Conservation (phyloP, 1,140 invertebrate genomes). For the Drosophila asahinai region DNA sequence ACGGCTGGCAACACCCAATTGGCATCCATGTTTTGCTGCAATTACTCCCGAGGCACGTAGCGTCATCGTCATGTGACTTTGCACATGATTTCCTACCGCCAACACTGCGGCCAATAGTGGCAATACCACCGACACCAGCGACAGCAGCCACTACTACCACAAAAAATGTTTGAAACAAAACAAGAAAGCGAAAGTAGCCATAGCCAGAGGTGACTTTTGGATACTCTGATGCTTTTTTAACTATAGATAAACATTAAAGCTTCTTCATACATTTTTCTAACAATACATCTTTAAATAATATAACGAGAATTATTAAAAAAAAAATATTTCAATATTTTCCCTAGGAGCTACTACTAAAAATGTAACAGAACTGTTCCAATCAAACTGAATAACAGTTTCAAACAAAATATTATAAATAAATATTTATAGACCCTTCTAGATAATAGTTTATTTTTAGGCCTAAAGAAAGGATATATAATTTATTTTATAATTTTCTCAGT, state of each 20-base stretch:
- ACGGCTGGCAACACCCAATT: conserved; percentile 33
- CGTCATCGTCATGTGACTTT: conserved; percentile 77
- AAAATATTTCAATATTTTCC: too few relatives aligned
- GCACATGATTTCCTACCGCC: conserved; percentile 81
- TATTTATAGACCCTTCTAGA: too few relatives aligned
- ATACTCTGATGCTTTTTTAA: conserved; percentile 17
- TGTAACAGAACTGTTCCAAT: too few relatives aligned
- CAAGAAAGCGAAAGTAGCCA: conserved; percentile 48
- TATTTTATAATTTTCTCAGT: too few relatives aligned
- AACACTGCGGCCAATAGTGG: conserved; percentile 43
- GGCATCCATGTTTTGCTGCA: conserved; percentile 70
- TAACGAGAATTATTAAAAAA: too few relatives aligned
- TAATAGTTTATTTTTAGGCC: too few relatives aligned
- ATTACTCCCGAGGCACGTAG: conserved; percentile 74
- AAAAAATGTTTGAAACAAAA: conserved; percentile 36
- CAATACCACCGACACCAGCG: conserved; percentile 19
- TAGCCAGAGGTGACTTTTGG: neutral
- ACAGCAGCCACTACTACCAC: conserved; percentile 48
- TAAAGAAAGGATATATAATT: too few relatives aligned
- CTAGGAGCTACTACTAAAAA: too few relatives aligned
- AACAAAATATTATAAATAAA: too few relatives aligned
- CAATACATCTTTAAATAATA: neutral
- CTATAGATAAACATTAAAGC: too few relatives aligned
- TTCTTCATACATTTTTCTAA: neutral
- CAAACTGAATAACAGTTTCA: too few relatives aligned